Percentiles rank a stretch among this genome's conserved stretches.
These are phyloP conservation scores for Helleia helle DNA, from an alignment of 2,888 invertebrate species.

Conservation along the genomic window DNA sequence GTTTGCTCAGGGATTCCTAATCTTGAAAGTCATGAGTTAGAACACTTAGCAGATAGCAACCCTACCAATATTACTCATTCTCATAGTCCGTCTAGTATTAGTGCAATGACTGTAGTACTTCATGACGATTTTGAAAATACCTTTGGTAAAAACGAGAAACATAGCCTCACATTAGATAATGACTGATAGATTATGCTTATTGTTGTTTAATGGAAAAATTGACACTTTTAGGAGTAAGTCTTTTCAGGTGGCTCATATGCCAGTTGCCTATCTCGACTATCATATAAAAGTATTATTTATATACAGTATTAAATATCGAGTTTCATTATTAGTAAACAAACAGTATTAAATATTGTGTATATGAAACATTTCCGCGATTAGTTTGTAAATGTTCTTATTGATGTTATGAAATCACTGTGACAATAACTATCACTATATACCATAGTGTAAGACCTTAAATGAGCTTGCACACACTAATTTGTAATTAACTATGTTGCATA, in stretches of 20 bases:
- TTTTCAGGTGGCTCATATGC: no score
- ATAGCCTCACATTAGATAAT: conserved; percentile 48
- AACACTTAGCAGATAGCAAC: conserved; percentile 66
- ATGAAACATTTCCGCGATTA: conserved; percentile 17
- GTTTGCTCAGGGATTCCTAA: conserved; percentile 65
- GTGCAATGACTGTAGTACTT: conserved; percentile 78
- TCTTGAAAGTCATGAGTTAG: conserved; percentile 73
- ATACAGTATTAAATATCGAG: conserved; percentile 38
- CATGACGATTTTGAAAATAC: conserved; percentile 69
- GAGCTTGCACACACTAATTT: conserved; percentile 45
- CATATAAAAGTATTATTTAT: conserved; percentile 31
- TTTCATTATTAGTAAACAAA: no score
- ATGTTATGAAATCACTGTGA: conserved; percentile 25
- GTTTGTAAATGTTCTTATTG: conserved; percentile 4
- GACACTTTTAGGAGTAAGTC: no score
- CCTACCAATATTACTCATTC: conserved; percentile 68
- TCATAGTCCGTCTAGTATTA: conserved; percentile 75
- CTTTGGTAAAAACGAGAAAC: conserved; percentile 40
- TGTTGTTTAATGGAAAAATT: conserved; percentile 38
- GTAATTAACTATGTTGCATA: conserved; percentile 16
- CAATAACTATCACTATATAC: conserved; percentile 56
- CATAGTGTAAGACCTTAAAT: conserved; percentile 51
- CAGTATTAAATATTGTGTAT: neutral
- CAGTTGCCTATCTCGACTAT: conserved; percentile 12
- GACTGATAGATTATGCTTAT: conserved; percentile 53